Percentiles rank a stretch among this genome's conserved stretches.
Evolutionary conservation across 1,140 invertebrate genomes (phyloP).

Genomic region (Tetraneura akinire): DNA sequence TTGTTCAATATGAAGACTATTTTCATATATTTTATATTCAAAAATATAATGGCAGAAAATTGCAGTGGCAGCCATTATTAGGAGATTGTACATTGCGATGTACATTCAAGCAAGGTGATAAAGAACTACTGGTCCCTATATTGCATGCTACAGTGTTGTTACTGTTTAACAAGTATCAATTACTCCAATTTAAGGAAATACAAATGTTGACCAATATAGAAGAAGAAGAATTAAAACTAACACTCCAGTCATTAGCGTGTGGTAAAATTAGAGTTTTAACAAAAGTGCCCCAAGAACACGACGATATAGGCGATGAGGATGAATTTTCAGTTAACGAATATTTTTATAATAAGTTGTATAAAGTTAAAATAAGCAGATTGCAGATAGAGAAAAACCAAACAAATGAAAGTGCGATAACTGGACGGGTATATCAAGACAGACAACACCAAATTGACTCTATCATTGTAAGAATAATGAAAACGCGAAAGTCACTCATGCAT

Average conservation of each 20-base stretch:
- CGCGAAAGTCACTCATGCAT: constrained; percentile 93
- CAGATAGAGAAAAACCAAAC: constrained; percentile 99
- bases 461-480: constrained; percentile 99
- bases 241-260: constrained; percentile 94
- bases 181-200: constrained; percentile 86
- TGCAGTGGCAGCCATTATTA: constrained; percentile 97
- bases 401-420: constrained; percentile 97
- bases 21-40: constrained; percentile 97
- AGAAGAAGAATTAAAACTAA: constrained; percentile 89
- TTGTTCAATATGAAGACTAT: constrained; percentile 91
- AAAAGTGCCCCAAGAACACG: constrained; percentile 85
- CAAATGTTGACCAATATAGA: constrained; percentile 86
- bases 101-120: constrained; percentile 78
- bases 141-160: constrained; percentile 95
- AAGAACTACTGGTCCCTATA: constrained; percentile 97
- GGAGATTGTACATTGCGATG: constrained; percentile 95
- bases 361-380: constrained; percentile 99
- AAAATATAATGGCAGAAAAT: constrained; percentile 95
- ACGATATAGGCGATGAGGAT: constrained; percentile 87
- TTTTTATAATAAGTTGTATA: constrained; percentile 94
- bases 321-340: constrained; percentile 89
- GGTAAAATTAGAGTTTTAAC: constrained; percentile 90
- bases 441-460: constrained; percentile 99
- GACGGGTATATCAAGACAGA: constrained; percentile 96
- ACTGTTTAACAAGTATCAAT: constrained; percentile 88